phyloP scores from a whole-genome alignment of 1,140 invertebrate genomes.

The Trichonephila clavata region DNA sequence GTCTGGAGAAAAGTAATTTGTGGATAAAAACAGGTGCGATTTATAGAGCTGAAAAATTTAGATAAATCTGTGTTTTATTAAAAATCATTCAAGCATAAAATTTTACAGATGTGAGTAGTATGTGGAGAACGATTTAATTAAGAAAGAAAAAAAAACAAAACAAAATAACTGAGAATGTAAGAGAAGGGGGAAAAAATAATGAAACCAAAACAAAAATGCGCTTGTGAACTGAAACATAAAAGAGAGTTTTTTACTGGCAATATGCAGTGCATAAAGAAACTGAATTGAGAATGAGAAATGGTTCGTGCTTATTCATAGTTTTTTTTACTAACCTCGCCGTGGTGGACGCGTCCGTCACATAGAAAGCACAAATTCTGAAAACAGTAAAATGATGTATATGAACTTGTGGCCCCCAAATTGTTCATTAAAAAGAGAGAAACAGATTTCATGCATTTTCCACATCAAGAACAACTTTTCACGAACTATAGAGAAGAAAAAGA shows the following conservation, averaged over 20 bases:
- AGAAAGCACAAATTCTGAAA: slow-evolving; percentile 73
- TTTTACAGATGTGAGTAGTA: background rate
- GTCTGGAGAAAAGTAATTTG: background rate
- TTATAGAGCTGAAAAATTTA: slow-evolving; percentile 26
- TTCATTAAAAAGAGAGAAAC: slow-evolving; percentile 69
- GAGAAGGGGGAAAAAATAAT: background rate
- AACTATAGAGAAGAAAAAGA: slow-evolving; percentile 28
- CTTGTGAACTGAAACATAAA: too few relatives aligned
- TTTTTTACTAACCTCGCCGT: slow-evolving; percentile 74
- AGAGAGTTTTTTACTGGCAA: slow-evolving; percentile 3
- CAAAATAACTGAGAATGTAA: background rate
- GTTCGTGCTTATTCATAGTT: slow-evolving; percentile 51
- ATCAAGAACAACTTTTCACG: slow-evolving; percentile 60
- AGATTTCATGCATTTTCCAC: slow-evolving; percentile 74
- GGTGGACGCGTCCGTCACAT: slow-evolving; percentile 62
- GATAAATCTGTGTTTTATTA: background rate
- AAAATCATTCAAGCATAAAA: slow-evolving; percentile 1
- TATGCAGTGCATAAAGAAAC: slow-evolving; percentile 51
- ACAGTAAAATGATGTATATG: slow-evolving; percentile 71
- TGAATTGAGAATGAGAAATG: background rate
- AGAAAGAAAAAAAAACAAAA: background rate
- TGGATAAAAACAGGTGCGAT: background rate
- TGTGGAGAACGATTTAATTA: background rate
- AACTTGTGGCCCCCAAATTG: slow-evolving; percentile 60
- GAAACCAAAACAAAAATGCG: background rate